These are phyloP conservation scores for Actinia tenebrosa DNA, from an alignment of 64 coral and sea anemone genomes.

Conservation along the genomic window DNA sequence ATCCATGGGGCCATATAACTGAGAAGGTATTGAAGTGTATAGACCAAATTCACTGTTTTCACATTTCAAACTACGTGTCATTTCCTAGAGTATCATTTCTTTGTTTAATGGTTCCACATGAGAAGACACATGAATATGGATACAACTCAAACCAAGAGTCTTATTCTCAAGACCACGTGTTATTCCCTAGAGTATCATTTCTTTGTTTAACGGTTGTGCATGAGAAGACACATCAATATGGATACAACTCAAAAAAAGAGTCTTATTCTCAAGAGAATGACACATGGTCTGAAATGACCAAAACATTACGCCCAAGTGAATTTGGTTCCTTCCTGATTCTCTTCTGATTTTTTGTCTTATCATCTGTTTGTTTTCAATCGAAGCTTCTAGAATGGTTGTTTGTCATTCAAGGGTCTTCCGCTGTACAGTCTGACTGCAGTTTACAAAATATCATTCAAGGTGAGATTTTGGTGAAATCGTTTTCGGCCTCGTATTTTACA, in stretches of 20 bases:
- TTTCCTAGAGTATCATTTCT: too few species aligned
- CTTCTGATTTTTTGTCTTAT: not conserved
- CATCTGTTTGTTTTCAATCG: not conserved
- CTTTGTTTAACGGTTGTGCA: too few species aligned
- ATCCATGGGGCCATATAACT: not conserved
- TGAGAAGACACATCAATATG: too few species aligned
- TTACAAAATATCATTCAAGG: not conserved
- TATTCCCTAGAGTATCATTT: too few species aligned
- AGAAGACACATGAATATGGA: too few species aligned
- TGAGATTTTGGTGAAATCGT: not conserved
- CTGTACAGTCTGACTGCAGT: not conserved
- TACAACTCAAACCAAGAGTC: too few species aligned
- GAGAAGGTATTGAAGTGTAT: not conserved
- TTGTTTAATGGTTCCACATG: too few species aligned
- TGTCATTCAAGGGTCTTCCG: not conserved
- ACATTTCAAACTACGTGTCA: too few species aligned
- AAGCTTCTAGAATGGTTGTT: conserved; percentile 17
- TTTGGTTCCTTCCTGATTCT: not conserved
- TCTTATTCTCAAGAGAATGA: not conserved
- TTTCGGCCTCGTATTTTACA: not conserved
- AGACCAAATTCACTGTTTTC: too few species aligned
- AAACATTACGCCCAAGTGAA: too few species aligned
- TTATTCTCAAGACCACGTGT: too few species aligned
- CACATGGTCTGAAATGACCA: not conserved
- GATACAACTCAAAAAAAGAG: too few species aligned